Base-by-base conservation (phyloP, 2,797 vertebrate species). In the Tadarida brasiliensis region DNA sequence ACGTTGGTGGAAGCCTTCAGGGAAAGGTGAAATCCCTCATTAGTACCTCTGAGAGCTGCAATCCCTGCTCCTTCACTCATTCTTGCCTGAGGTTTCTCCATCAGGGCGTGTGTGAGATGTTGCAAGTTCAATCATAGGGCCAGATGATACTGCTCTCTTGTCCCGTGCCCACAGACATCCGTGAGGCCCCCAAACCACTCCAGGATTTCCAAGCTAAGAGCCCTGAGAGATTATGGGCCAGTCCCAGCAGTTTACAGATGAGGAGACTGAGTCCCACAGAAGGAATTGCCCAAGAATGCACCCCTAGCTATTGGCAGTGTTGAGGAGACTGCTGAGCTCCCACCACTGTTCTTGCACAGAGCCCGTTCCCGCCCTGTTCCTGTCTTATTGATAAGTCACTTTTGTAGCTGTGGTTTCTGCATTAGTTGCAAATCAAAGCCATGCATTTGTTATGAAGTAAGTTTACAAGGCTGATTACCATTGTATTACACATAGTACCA, bases 1-100 rank as follows among this genome's bases (percentile, higher is more conserved):
- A 85, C n/a, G 57, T 77, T 9, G 28, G 78, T 24, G 74, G 59
- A 82, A 95, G 84, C 94, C 92, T 92, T 91, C 77, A 47, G 70
- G 76, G 83, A 91, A 98, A 97, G 94, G 94, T 93, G 94, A 94
- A 47, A 89, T 73, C 76, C 63, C 95, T 95, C 85, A 83, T 73
- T 93, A 96, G 87, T 82, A 54, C 9, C n/a, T 73, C 90, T 57
- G 33, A 17, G 90, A 56, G 54, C 19, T 63, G 11, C 24, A 6
- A 0, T 47, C 33, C 35, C 63, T 89, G 80, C 47, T 77, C 11
- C 19, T 77, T 63, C 24, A 9, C 59, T 63, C 26, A 28, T 78
- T 57, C 56, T n/a, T 85, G 39, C 56, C 65, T 57, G 68, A 90
- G 20, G n/a, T 73, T 89, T 47, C 71, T 68, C 83, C 82, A 1